A percentile compares a stretch with the other conserved stretches of the same genome.
Evolutionary conservation across 2,888 invertebrate species (phyloP).

Genomic region (Rutpela maculata): DNA sequence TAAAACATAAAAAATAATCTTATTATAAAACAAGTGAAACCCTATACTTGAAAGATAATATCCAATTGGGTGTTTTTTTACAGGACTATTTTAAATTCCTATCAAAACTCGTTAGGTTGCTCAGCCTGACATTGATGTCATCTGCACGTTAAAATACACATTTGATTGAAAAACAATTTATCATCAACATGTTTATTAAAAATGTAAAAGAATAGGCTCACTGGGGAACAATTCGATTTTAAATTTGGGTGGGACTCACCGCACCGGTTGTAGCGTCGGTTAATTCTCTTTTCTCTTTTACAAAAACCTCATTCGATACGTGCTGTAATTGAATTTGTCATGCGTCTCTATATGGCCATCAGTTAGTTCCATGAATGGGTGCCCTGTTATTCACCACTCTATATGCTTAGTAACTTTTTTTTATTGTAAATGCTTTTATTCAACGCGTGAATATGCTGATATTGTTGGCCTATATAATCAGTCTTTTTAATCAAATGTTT

Average conservation of each 20-base stretch:
- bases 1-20: too few species aligned
- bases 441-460: conserved; percentile 15
- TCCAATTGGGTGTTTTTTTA: too few species aligned
- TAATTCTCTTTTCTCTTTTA: conserved; percentile 34
- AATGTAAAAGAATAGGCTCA: conserved; percentile 11
- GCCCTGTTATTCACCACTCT: conserved; percentile 39
- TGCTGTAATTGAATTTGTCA: conserved; percentile 52
- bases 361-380: conserved; percentile 47
- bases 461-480: conserved; percentile 30
- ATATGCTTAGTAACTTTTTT: conserved; percentile 15
- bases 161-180: conserved; percentile 17
- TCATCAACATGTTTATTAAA: conserved; percentile 20
- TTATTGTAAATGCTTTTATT: conserved; percentile 17
- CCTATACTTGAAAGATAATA: too few species aligned
- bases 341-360: conserved; percentile 47
- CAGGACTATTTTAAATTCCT: not conserved
- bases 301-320: conserved; percentile 48
- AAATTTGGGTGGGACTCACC: conserved; percentile 29
- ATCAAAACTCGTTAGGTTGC: not conserved
- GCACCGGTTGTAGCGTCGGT: conserved; percentile 21
- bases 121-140: not conserved
- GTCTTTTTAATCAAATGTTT: conserved; percentile 11
- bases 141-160: not conserved
- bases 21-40: too few species aligned
- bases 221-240: conserved; percentile 17